Conservation (phyloP, 1,140 invertebrate genomes). For the Tribolium castaneum region DNA sequence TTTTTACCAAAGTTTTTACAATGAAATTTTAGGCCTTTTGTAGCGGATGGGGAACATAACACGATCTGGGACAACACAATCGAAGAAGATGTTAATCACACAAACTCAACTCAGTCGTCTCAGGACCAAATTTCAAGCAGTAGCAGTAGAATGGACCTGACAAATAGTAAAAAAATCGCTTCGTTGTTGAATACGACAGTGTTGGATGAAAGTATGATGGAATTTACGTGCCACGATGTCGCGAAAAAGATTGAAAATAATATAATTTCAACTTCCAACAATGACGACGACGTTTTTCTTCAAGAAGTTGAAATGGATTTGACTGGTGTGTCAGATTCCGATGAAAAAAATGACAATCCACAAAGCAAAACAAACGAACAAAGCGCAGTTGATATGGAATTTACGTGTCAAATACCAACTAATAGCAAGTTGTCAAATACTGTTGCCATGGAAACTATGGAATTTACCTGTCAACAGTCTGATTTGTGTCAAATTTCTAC, state of each 20-base stretch:
- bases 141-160: not conserved
- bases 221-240: not conserved
- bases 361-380: not conserved
- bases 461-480: slow-evolving; percentile 8
- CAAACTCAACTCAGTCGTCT: slow-evolving; percentile 25
- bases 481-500: too few relatives aligned
- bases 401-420: not conserved
- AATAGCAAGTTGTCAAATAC: not conserved
- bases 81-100: slow-evolving; percentile 47
- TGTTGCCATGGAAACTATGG: not conserved
- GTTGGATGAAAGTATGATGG: not conserved
- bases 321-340: not conserved
- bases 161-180: not conserved
- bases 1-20: not conserved
- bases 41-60: slow-evolving; percentile 49
- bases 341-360: not conserved
- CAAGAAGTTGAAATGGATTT: not conserved
- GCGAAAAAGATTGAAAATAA: too few relatives aligned
- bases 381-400: not conserved
- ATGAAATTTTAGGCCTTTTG: slow-evolving; percentile 42
- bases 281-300: not conserved
- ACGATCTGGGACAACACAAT: slow-evolving; percentile 53
- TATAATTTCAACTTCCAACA: too few relatives aligned
- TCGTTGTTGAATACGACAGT: not conserved
- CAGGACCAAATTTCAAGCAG: not conserved